Evolutionary conservation across 2,797 vertebrate species (phyloP).

Genomic region (Psittacula echo): DNA sequence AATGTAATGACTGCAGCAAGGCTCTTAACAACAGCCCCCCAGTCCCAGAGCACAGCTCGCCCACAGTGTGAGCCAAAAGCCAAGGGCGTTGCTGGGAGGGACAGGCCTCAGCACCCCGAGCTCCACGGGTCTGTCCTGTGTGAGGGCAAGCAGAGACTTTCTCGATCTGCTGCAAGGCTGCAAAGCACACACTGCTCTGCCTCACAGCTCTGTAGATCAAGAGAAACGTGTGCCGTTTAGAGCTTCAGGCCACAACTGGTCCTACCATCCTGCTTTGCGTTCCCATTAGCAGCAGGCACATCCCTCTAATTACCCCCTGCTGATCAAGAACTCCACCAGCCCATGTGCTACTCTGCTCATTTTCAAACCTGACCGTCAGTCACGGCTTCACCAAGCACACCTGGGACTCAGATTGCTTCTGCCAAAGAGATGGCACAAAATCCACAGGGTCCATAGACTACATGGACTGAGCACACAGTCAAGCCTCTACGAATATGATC

Average conservation of each 20-base stretch:
- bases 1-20: background rate
- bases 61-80: background rate
- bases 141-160: background rate
- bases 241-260: background rate
- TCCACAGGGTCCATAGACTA: background rate
- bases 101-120: background rate
- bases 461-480: rapidly evolving
- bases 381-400: background rate
- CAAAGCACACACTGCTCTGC: background rate
- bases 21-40: background rate
- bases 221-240: rapidly evolving
- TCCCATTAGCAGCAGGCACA: background rate
- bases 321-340: background rate
- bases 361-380: background rate
- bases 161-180: background rate
- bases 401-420: background rate
- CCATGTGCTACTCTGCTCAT: background rate
- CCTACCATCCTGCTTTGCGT: background rate
- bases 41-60: background rate
- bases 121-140: background rate
- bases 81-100: background rate
- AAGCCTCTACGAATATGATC: rapidly evolving
- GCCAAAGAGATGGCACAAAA: background rate
- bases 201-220: background rate
- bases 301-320: background rate